Conservation (phyloP, 2,113 vertebrate genomes). For the Riparia riparia region DNA sequence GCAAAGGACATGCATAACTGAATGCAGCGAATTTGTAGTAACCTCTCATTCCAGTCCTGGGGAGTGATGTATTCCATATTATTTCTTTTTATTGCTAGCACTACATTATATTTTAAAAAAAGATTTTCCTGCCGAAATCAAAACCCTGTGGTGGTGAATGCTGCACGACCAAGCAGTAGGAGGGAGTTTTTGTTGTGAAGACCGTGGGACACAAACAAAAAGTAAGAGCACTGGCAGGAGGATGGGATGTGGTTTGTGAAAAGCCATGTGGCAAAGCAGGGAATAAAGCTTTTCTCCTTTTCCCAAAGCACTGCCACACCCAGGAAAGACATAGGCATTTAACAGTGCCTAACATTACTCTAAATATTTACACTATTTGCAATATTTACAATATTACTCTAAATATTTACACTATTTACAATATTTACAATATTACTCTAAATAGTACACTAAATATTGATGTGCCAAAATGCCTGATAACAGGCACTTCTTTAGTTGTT, state of each 20-base stretch:
- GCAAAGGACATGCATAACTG: not conserved
- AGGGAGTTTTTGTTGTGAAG: not conserved
- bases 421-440: too few relatives aligned
- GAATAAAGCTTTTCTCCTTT: not conserved
- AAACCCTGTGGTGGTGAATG: not conserved
- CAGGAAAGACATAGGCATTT: not conserved
- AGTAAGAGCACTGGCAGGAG: not conserved
- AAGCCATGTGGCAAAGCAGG: not conserved
- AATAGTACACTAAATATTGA: not conserved
- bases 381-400: too few relatives aligned
- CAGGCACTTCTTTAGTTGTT: not conserved
- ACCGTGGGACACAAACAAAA: not conserved
- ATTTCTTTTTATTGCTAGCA: not conserved
- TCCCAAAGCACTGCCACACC: not conserved
- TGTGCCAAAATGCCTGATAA: not conserved
- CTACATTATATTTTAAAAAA: not conserved
- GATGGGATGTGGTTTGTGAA: not conserved
- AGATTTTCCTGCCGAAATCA: not conserved
- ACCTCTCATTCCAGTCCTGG: not conserved
- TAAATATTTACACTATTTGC: too few relatives aligned
- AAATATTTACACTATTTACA: not conserved
- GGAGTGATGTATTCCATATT: not conserved
- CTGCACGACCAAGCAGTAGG: not conserved
- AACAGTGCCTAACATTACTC: not conserved
- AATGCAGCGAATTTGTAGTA: not conserved